Base-by-base conservation (phyloP, 2,797 vertebrate genomes). In the Enteromius fasciolatus region DNA sequence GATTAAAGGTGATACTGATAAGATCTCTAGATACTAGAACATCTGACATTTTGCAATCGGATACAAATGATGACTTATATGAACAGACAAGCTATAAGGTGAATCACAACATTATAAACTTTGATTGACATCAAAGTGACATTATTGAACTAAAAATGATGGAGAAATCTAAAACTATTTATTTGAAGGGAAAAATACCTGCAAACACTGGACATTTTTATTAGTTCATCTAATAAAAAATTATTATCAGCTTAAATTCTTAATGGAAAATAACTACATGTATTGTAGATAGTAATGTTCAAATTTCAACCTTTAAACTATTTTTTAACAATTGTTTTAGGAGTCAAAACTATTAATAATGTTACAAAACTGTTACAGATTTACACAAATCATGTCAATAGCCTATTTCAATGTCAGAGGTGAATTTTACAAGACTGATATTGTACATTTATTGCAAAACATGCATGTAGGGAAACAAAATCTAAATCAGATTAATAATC, bases 1-100 rank as follows among this genome's bases (percentile, higher is more conserved):
- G n/a, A 31, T 20, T 6, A 63, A n/a, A 64, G 57, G 54, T 36
- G 18, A 78, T 68, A 12, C 39, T 33, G 70, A 66, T 68, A 57
- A 54, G 31, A 72, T 50, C 69, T 83, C 25, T 61, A 59, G 76
- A 25, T 66, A 81, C 33, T 18, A 10, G n/a, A 82, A 75, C 41
- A 84, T 57, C 41, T 67, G 52, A 69, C 52, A 54, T 67, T 66
- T 41, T 64, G 70, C 28, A 66, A 67, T 66, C 41, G 15, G 28
- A 36, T 36, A 36, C 5, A 36, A 36, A 5, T 36, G 5, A 36
- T 36, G 33, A 36, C 33, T 36, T 36, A 36, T 36, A 36, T 36
- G 33, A 36, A 36, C 33, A 36, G 33, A 36, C 33, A 36, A 36
- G 31, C 31, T 31, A 31, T 31, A 2, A 31, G 3, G 31, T 3